Evolutionary conservation across 2,113 vertebrate genomes (phyloP), one percentile per base, ranked within the genome.

Genomic region (Rafetus swinhoei): DNA sequence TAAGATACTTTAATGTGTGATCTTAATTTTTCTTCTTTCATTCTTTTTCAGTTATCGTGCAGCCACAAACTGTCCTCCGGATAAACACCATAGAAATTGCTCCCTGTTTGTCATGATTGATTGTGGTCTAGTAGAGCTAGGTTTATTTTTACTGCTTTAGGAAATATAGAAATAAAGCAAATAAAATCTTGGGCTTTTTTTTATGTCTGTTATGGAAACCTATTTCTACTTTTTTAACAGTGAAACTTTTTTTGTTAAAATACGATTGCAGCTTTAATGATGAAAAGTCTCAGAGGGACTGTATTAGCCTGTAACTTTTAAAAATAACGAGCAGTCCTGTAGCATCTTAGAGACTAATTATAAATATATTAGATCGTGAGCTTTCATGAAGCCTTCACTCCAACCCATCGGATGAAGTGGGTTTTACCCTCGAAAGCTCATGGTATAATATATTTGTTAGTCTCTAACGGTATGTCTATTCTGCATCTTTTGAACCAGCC

Each of bases 81-180:
- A 98, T 99, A 87, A 99, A 99, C 97, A 96, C 89, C 93, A 97
- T 99, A 0, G 97, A 98, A 77, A 95, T 99, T 5, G 98, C 98
- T 19, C 98, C 99, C 0, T 8, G 89, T 22, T 86, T 99, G 92
- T 93, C 88, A 0, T 99, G 95, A 98, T 1, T 45, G 50, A 89
- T 11, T 4, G 19, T 57, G 74, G 74, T 50, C 74, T 50, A 77
- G 53, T 1, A 16, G 25, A 53, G 56, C 82, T 25, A 16, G 74
- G 50, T 69, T 86, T 77, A 0, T 18, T 39, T 22, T 79, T 15
- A 0, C 1, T 52, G 57, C 81, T 92, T 32, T 54, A 84, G 79
- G 87, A 56, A 85, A 0, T n/a, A 13, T 6, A 57, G 90, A 79
- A 94, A 94, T 90, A 94, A 96, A 96, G 8, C 84, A 77, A 88